Evolutionary conservation across 1,140 invertebrate species (phyloP).

Genomic region (Patella vulgata): DNA sequence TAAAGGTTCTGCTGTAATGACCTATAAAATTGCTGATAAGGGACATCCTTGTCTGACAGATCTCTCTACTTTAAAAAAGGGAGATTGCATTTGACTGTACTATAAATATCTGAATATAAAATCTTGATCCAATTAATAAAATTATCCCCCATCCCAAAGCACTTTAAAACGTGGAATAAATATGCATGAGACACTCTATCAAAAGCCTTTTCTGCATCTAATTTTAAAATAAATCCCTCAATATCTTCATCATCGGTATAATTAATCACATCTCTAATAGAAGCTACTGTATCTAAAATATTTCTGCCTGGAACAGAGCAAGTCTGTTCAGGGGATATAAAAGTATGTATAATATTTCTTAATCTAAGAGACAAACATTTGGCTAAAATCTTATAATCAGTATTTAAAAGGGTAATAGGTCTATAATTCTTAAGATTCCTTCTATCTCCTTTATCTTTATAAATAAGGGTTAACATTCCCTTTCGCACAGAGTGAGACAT

Average conservation of each 20-base stretch:
- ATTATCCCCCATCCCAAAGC: no score
- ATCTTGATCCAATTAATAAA: no score
- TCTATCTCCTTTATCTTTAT: constrained; percentile 30
- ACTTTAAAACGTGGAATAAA: no score
- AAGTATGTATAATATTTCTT: constrained; percentile 15
- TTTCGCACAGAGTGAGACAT: constrained; percentile 24
- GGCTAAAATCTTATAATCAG: constrained; percentile 40
- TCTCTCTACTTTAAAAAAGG: no score
- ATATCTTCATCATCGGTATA: constrained; percentile 35
- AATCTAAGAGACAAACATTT: constrained; percentile 33
- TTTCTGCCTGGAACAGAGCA: constrained; percentile 27
- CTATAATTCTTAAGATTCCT: constrained; percentile 28
- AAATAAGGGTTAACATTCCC: constrained; percentile 37
- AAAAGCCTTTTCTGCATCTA: no score
- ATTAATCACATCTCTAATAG: constrained; percentile 34
- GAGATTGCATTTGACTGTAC: no score
- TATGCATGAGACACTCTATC: no score
- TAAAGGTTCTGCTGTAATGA: constrained; percentile 59
- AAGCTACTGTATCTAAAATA: constrained; percentile 43
- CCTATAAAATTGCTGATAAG: no score
- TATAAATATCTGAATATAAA: no score
- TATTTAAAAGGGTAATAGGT: no score
- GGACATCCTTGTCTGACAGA: constrained; percentile 65
- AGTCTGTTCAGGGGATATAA: constrained; percentile 37
- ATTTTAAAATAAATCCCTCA: constrained; percentile 21